Base-by-base conservation (phyloP, 2,113 vertebrate genomes). In the Onychorhynchus coronatus region DNA sequence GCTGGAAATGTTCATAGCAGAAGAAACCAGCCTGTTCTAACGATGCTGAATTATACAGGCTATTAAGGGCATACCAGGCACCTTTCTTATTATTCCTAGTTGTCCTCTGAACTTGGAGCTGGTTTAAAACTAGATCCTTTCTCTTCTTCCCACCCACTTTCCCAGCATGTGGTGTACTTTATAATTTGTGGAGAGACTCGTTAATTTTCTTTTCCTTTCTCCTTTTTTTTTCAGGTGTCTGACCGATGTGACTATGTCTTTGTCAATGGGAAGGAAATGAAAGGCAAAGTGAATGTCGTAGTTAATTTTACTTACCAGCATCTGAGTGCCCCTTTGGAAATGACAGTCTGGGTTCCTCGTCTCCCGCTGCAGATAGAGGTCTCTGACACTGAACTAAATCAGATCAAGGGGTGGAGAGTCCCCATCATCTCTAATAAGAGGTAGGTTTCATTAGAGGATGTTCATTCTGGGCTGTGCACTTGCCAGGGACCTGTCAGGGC, bases 231-330 rank as follows among this genome's bases (percentile, higher is more conserved):
- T 3, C 97, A 99, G 99, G 99, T 99, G 90, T 99, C 99, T 4
- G 99, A 99, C 97, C 98, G 98, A 71, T 99, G 99, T 30, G 98
- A 99, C 98, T 99, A 99, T 16, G 98, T 99, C 92, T 99, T 99
- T 44, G 98, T 99, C 97, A 99, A 99, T 12, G 99, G 99, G 91
- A 99, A 99, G 79, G 99, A 99, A 96, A 99, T 98, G 96, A 99
- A 98, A 88, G 99, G 99, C 66, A 99, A 98, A 96, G 97, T 99
- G 96, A 98, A 98, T 42, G 99, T 98, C 94, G 56, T 94, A 41
- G 98, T 99, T 93, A 98, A 98, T 98, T 99, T 99, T 77, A 99
- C 98, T 94, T 99, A 99, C 98, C 99, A 98, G 98, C 99, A 99
- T 98, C 97, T 99, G 97, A 98, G 96, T 42, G 97, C 98, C 49